Conservation (phyloP, 2,888 invertebrate genomes). For the Caenorhabditis sinica region DNA sequence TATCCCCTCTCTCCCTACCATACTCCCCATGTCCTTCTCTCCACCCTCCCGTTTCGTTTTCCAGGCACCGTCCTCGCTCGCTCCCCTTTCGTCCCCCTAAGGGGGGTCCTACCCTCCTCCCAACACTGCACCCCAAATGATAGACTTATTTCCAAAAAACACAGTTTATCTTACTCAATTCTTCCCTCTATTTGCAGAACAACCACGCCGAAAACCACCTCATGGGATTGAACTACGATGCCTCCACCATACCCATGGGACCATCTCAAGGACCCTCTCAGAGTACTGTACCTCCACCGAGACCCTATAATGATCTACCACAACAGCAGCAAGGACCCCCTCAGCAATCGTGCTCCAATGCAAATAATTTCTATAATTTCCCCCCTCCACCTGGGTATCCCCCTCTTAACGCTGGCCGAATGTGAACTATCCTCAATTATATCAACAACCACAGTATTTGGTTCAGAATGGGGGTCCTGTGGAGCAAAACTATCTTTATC, state of each 20-base stretch:
- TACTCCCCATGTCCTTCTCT: background rate
- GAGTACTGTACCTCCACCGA: background rate
- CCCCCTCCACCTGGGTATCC: constrained; percentile 54
- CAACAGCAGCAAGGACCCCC: too few relatives aligned
- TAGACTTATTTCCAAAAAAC: background rate
- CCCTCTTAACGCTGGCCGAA: constrained; percentile 56
- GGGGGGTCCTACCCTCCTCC: background rate
- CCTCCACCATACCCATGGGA: constrained; percentile 28
- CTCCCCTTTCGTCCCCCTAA: constrained; percentile 29
- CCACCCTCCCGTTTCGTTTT: constrained; percentile 18
- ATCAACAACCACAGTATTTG: constrained; percentile 50
- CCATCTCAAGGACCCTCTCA: background rate
- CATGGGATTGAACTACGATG: constrained; percentile 51
- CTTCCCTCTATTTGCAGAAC: constrained; percentile 49
- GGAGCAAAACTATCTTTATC: too few relatives aligned
- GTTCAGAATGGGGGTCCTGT: background rate
- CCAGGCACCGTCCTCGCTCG: constrained; percentile 40
- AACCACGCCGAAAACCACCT: constrained; percentile 55
- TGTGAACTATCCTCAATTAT: constrained; percentile 57
- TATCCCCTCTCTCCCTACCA: background rate
- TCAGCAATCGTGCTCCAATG: background rate
- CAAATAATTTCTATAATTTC: constrained; percentile 38
- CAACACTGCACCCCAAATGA: constrained; percentile 25
- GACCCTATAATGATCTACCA: background rate
- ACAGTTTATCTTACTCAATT: background rate